Conservation (phyloP, 2,113 vertebrate species). For the Bostrychus sinensis region DNA sequence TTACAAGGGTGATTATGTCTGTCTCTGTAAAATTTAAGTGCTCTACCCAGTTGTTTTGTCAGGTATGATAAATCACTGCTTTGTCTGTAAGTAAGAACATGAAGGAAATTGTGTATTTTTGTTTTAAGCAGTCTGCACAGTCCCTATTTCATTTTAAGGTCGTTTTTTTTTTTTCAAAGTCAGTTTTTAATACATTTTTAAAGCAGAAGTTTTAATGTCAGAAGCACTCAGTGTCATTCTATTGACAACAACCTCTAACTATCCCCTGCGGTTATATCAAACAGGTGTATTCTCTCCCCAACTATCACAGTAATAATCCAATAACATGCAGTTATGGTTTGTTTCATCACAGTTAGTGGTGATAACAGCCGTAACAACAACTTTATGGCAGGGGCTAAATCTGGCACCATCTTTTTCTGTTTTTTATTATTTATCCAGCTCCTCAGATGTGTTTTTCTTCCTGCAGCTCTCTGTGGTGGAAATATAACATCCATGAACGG, state of each 20-base stretch:
- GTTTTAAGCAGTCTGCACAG: not conserved
- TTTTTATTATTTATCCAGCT: constrained; percentile 13
- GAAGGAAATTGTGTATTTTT: constrained; percentile 37
- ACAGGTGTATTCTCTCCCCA: constrained; percentile 15
- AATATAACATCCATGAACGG: constrained; percentile 96
- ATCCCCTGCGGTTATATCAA: constrained; percentile 29
- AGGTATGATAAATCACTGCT: constrained; percentile 20
- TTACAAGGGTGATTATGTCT: constrained; percentile 41
- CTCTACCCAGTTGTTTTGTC: constrained; percentile 21
- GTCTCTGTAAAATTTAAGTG: constrained; percentile 46
- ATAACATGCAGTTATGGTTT: constrained; percentile 45
- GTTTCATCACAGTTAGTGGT: constrained; percentile 47
- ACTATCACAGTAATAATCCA: constrained; percentile 32
- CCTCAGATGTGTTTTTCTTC: constrained; percentile 20
- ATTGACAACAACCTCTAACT: constrained; percentile 30
- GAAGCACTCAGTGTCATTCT: constrained; percentile 39
- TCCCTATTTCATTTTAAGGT: constrained; percentile 20
- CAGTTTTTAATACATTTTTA: constrained; percentile 43
- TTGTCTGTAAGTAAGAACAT: constrained; percentile 15
- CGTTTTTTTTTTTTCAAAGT: constrained; percentile 54
- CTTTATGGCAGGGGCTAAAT: constrained; percentile 45
- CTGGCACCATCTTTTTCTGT: constrained; percentile 41
- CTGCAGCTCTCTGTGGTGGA: constrained; percentile 92
- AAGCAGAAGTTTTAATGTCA: constrained; percentile 37
- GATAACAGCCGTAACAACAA: constrained; percentile 27